Evolutionary conservation across 2,888 invertebrate species (phyloP), one percentile per base, ranked within the genome.

Genomic region (Andrena hattorfiana): DNA sequence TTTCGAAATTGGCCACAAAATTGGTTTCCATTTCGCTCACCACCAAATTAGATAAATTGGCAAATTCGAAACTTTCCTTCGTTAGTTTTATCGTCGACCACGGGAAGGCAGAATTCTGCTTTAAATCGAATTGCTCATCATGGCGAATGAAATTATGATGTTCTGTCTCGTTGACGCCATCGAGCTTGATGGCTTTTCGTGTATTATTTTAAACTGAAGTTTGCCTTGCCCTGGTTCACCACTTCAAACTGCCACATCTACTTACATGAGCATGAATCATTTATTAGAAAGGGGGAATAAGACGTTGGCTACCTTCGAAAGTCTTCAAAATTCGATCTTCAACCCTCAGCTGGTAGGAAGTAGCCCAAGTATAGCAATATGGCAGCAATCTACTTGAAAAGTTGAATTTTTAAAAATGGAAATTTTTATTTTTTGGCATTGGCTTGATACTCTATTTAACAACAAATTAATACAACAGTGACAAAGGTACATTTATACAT

Each of bases 201-300:
- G 30, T 54, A 73, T 23, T 16, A 30, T 51, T 66, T 13, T 10
- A 2, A 10, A 28, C 42, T 42, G 42, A 16, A 49, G 49, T 63
- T 81, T 78, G 78, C 72, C 78, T 67, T 20, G 77, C 30, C 10
- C 30, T 42, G 68, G 30, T 59, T 35, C 66, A 62, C 26, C 75
- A 48, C 35, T 63, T 67, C 30, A 32, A 56, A 67, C 74, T 73
- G 49, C 66, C 60, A 77, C 72, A 66, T 63, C 49, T 82, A 83
- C 69, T 75, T 70, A 81, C 80, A 77, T 72, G 30, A 56, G 68
- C 71, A 81, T 66, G 79, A 70, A 62, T 74, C 69, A 23, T 79
- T 74, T 74, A 23, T 66, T 42, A 56, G 60, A 75, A 66, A 67
- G 10, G 51, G 62, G 64, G 20, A 62, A 66, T 56, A 20, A 66